These are phyloP conservation scores for Mastigias papua DNA, from an alignment of 30 jellyfish, hydroid and myxozoan species.

Conservation along the genomic window DNA sequence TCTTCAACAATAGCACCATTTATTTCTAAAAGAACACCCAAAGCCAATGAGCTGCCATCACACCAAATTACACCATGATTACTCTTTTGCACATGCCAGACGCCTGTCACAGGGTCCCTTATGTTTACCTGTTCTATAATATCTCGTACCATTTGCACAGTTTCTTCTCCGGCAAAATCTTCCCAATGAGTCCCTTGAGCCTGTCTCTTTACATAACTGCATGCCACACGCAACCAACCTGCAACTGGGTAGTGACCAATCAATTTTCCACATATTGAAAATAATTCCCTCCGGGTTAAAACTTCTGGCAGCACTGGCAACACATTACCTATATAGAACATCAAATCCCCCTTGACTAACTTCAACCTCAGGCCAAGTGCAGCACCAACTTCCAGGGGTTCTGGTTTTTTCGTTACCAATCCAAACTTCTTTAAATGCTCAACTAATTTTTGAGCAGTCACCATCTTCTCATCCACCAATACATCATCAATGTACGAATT, in stretches of 20 bases:
- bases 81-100: slow-evolving; percentile 32
- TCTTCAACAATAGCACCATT: slow-evolving; percentile 54
- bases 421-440: slow-evolving; percentile 14
- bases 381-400: slow-evolving; percentile 38
- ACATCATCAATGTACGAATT: slow-evolving; percentile 22
- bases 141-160: slow-evolving; percentile 9
- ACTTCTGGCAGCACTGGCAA: slow-evolving; percentile 8
- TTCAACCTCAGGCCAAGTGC: slow-evolving; percentile 43
- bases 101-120: slow-evolving; percentile 51
- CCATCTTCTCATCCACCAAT: slow-evolving; percentile 25
- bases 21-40: slow-evolving; percentile 34
- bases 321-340: slow-evolving; percentile 12
- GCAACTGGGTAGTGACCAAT: slow-evolving; percentile 61
- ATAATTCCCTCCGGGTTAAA: slow-evolving; percentile 17
- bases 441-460: background rate
- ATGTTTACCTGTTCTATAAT: background rate
- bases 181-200: slow-evolving; percentile 29
- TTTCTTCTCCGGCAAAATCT: slow-evolving; percentile 1
- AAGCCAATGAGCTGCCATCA: slow-evolving; percentile 59
- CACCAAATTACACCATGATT: slow-evolving; percentile 20
- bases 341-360: slow-evolving; percentile 11
- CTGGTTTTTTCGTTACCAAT: slow-evolving; percentile 45
- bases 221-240: slow-evolving; percentile 48
- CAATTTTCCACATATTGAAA: slow-evolving; percentile 49
- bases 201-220: slow-evolving; percentile 30